Evolutionary conservation across 2,113 vertebrate species (phyloP), one percentile per base, ranked within the genome.

Genomic region (Pelusios castaneus): DNA sequence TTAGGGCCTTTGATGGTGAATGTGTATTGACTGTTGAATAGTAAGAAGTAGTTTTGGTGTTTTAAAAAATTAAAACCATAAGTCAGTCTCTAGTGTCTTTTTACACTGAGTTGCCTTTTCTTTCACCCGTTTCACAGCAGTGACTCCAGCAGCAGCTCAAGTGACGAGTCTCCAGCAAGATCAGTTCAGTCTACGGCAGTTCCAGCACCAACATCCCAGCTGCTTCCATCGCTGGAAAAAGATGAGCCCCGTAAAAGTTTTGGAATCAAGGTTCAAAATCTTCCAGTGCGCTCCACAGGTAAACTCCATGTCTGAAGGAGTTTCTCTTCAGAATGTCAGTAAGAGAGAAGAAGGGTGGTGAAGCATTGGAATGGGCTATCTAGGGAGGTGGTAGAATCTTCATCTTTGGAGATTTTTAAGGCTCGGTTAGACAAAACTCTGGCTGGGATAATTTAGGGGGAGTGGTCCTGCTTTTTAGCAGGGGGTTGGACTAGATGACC

Each of bases 251-350:
- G 99, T 29, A 99, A 99, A 98, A 99, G 99, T 96, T 99, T 99
- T 96, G 99, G 99, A 95, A 99, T 99, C 97, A 99, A 99, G 97
- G 99, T 99, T 95, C 99, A 99, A 96, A 99, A 99, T 98, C 99
- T 99, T 96, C 99, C 99, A 92, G 99, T 99, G 84, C 99, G 99
- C 91, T 99, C 99, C 67, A 99, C 99, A 99, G 99, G 99, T 99
- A 96, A 90, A 70, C 43, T 52, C 34, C 82, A 2, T n/a, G 1
- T 0, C 0, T 56, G 73, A 49, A n/a, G 9, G 90, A 82, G 96
- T 89, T 14, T 55, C 24, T 82, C 38, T 47, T 67, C 31, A 31
- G 13, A 6, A 9, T 51, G 34, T 29, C 54, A 29, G 10, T 67
- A 22, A 0, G 0, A 16, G 31, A 34, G 27, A 78, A 70, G 8